A percentile compares a stretch with the other conserved stretches of the same genome.
Conservation (phyloP, 2,113 vertebrate species). For the Loxodonta africana region DNA sequence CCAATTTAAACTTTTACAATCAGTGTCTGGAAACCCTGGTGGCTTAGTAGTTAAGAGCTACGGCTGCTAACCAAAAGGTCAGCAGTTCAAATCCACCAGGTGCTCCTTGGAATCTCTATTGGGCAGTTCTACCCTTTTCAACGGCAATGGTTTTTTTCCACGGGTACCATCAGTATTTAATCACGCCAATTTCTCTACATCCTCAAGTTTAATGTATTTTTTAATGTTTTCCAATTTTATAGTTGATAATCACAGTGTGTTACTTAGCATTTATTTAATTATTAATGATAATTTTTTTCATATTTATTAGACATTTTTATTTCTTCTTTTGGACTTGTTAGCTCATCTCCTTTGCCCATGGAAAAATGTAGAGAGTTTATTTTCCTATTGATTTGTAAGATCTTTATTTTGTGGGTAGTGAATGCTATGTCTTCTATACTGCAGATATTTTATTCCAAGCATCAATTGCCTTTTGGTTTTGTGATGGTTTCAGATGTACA, state of each 20-base stretch:
- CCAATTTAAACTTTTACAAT: background rate
- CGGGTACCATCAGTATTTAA: background rate
- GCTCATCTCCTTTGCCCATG: background rate
- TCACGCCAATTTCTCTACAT: background rate
- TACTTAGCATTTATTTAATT: constrained; percentile 3
- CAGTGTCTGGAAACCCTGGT: background rate
- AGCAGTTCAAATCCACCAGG: too few relatives aligned
- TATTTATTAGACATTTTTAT: constrained; percentile 4
- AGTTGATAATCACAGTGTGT: background rate
- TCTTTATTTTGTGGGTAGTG: constrained; percentile 5
- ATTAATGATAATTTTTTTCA: background rate
- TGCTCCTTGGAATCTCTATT: too few relatives aligned
- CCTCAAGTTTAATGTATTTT: background rate
- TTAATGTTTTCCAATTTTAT: constrained; percentile 33
- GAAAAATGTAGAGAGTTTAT: background rate
- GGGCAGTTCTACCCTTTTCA: too few relatives aligned
- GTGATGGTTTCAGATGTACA: background rate
- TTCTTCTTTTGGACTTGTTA: constrained; percentile 14
- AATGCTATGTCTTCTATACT: background rate
- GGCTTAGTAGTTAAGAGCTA: too few relatives aligned
- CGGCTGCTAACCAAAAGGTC: too few relatives aligned
- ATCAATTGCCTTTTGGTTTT: constrained; percentile 12
- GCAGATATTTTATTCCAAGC: background rate
- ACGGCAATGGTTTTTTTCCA: too few relatives aligned
- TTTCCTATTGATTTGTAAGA: background rate